A percentile compares a stretch with the other conserved stretches of the same genome.
These are phyloP conservation scores for Diploptera punctata DNA, from an alignment of 2,888 invertebrate species.

Conservation along the genomic window DNA sequence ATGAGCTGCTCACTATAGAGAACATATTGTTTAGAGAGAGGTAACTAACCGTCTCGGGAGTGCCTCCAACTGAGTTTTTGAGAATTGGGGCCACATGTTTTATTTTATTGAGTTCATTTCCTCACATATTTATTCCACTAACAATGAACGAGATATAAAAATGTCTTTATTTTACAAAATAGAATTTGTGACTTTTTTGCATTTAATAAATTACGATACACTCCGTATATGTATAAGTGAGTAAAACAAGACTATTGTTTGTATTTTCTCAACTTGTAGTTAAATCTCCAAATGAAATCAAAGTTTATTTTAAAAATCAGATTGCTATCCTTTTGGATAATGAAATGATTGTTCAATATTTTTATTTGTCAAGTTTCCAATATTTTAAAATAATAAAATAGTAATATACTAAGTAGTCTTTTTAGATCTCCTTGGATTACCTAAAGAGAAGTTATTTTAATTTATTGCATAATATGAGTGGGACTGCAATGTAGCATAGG, in stretches of 20 bases:
- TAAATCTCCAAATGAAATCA: no score
- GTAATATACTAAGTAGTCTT: neutral
- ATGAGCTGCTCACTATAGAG: conserved; percentile 39
- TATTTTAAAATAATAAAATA: conserved; percentile 29
- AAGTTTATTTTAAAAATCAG: no score
- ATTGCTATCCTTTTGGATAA: conserved; percentile 1
- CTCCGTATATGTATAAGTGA: conserved; percentile 10
- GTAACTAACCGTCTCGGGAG: conserved; percentile 30
- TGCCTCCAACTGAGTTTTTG: conserved; percentile 24
- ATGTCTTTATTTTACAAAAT: neutral
- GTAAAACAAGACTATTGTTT: neutral
- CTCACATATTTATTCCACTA: conserved; percentile 1
- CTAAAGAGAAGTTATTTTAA: no score
- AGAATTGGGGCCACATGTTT: conserved; percentile 21
- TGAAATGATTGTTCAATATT: conserved; percentile 3
- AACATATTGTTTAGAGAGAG: conserved; percentile 5
- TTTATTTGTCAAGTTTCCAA: conserved; percentile 16
- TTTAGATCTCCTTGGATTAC: neutral
- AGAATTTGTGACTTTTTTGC: conserved; percentile 4
- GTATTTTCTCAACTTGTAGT: no score
- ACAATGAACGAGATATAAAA: neutral
- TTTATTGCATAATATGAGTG: no score
- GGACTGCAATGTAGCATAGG: no score
- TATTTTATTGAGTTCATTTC: conserved; percentile 8
- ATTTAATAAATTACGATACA: conserved; percentile 4